Evolutionary conservation across 2,113 vertebrate species (phyloP).

Genomic region (Mormoops blainvillei): DNA sequence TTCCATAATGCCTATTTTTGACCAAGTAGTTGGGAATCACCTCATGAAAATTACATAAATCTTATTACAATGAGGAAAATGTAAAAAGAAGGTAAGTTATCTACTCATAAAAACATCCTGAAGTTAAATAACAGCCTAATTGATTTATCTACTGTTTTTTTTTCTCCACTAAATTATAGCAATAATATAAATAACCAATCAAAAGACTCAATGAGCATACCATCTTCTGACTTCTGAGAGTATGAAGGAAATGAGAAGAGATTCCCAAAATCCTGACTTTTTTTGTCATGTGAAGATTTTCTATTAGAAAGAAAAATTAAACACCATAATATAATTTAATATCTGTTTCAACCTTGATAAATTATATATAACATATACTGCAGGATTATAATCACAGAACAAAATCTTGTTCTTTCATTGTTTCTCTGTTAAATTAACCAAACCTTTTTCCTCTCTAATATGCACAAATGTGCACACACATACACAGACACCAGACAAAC

Average conservation of each 20-base stretch:
- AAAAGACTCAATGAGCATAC: conserved; percentile 78
- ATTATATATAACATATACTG: neutral
- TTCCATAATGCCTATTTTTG: neutral
- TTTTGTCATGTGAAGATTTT: conserved; percentile 83
- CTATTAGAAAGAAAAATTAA: conserved; percentile 74
- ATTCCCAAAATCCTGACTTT: conserved; percentile 83
- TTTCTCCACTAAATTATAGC: neutral
- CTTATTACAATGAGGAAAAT: neutral
- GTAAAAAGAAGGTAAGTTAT: neutral
- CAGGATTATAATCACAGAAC: neutral
- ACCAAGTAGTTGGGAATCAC: neutral
- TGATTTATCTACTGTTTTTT: neutral
- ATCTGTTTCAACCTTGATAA: neutral
- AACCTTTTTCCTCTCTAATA: neutral
- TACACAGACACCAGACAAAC: neutral
- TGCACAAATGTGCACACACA: neutral
- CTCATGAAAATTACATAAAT: neutral
- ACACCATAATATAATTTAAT: conserved; percentile 1
- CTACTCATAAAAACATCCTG: neutral
- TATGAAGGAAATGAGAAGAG: conserved; percentile 86
- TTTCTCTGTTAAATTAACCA: neutral
- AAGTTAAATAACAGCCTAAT: neutral
- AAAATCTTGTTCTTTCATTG: neutral
- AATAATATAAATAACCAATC: neutral
- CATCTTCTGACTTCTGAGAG: conserved; percentile 90